Conservation (phyloP, 1,140 invertebrate genomes). For the Drosophila biarmipes region DNA sequence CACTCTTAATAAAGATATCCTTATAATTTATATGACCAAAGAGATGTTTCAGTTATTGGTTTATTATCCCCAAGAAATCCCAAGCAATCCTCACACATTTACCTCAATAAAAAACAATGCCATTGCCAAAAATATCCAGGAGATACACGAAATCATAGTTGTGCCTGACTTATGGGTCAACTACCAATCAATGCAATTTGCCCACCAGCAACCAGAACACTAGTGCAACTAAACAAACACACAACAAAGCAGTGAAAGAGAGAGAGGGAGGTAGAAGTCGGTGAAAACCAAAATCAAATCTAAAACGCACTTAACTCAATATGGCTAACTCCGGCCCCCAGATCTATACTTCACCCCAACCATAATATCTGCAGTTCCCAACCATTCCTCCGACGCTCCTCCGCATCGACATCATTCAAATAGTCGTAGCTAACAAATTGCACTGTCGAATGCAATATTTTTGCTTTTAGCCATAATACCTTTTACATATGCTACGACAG, state of each 20-base stretch:
- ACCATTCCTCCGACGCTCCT: background rate
- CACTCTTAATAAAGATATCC: background rate
- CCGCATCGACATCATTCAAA: conserved; percentile 73
- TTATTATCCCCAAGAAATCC: background rate
- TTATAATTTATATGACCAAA: background rate
- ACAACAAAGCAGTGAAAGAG: too few relatives aligned
- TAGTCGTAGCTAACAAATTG: conserved; percentile 76
- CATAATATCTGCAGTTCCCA: conserved; percentile 10
- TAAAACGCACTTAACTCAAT: conserved; percentile 59
- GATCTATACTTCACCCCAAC: background rate
- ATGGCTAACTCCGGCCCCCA: conserved; percentile 38
- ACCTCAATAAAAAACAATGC: background rate
- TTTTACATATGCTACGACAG: conserved; percentile 81
- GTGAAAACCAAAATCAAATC: conserved; percentile 55
- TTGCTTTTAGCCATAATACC: conserved; percentile 83
- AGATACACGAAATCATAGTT: background rate
- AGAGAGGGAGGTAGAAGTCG: background rate
- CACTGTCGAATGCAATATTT: conserved; percentile 83
- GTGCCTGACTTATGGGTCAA: conserved; percentile 43
- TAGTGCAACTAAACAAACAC: conserved; percentile 3
- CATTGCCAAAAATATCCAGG: background rate
- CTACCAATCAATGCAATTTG: conserved; percentile 45
- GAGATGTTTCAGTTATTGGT: too few relatives aligned
- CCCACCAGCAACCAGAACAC: conserved; percentile 1
- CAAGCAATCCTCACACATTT: conserved; percentile 8